Evolutionary conservation across 2,113 vertebrate species (phyloP), one percentile per base, ranked within the genome.

Genomic region (Macaca mulatta): DNA sequence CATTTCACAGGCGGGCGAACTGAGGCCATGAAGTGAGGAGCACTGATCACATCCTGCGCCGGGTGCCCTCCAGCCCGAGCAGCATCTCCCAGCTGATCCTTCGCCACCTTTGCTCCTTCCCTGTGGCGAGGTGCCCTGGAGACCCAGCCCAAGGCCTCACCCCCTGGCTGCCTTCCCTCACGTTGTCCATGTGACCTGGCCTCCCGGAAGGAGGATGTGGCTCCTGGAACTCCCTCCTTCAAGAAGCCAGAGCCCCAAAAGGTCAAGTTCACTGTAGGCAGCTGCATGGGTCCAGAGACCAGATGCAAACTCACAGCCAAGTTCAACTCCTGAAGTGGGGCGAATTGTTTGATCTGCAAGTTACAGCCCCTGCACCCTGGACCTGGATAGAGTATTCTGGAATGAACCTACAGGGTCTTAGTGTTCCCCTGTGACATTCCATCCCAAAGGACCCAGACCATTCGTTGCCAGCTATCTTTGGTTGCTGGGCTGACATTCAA

Each of bases 331-430:
- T 18, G 78, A 45, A 30, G 27, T 1, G 17, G 50, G 48, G 0
- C 43, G 35, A 16, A 17, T 2, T 55, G 17, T 75, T 82, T 64
- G 13, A 55, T 38, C 82, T 87, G 59, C 69, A 67, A 43, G 43
- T 43, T 78, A 0, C 3, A 40, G 11, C 32, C 27, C 20, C 18
- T 5, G 2, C 6, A 1, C 23, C 3, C 38, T 57, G 50, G 30
- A 64, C 23, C 1, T 75, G 77, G 38, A 27, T 6, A 45, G 43
- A 9, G 5, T 61, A 10, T 9, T 52, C 89, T 59, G 23, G 22
- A 78, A 38, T 74, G 57, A 2, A 9, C 8, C 32, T 57, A 16
- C 2, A 38, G 48, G 85, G 45, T 7, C 48, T 32, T 5, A 10
- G 18, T 10, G 32, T 50, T 64, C 59, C 52, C 55, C 35, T 23